Conservation (phyloP, 2,888 invertebrate species). For the Watsonalla cultraria region DNA sequence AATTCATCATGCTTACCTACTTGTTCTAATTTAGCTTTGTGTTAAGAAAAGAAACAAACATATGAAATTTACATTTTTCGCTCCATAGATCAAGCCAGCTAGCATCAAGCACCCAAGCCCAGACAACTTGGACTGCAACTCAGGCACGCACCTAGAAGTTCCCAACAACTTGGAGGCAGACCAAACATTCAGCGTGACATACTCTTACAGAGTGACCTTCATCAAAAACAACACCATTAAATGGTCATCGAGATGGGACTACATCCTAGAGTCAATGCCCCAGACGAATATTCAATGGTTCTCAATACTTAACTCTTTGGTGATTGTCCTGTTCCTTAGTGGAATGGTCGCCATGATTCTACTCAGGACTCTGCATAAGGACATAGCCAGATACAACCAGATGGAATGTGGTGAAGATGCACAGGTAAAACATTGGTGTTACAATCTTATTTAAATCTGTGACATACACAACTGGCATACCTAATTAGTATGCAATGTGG, state of each 20-base stretch:
- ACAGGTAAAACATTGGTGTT: constrained; percentile 83
- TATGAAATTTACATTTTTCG: neutral
- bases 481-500: no score
- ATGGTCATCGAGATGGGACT: constrained; percentile 99
- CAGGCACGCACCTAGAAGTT: constrained; percentile 84
- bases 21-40: no score
- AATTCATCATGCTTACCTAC: no score
- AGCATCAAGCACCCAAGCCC: constrained; percentile 76
- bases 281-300: constrained; percentile 99
- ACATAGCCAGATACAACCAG: constrained; percentile 99
- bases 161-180: constrained; percentile 72
- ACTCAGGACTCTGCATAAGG: constrained; percentile 96
- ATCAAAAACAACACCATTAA: constrained; percentile 89
- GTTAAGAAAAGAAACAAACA: neutral
- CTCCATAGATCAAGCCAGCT: constrained; percentile 70
- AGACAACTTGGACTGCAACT: constrained; percentile 66
- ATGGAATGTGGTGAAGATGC: constrained; percentile 92
- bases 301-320: constrained; percentile 97
- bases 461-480: no score
- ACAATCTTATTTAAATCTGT: no score
- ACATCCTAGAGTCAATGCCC: constrained; percentile 98
- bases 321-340: constrained; percentile 97
- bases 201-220: constrained; percentile 93
- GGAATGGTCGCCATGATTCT: constrained; percentile 99
- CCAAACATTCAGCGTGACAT: constrained; percentile 82